Percentiles rank a stretch among this genome's conserved stretches.
These are phyloP conservation scores for Molanna angustata DNA, from an alignment of 2,888 invertebrate species.

Conservation along the genomic window DNA sequence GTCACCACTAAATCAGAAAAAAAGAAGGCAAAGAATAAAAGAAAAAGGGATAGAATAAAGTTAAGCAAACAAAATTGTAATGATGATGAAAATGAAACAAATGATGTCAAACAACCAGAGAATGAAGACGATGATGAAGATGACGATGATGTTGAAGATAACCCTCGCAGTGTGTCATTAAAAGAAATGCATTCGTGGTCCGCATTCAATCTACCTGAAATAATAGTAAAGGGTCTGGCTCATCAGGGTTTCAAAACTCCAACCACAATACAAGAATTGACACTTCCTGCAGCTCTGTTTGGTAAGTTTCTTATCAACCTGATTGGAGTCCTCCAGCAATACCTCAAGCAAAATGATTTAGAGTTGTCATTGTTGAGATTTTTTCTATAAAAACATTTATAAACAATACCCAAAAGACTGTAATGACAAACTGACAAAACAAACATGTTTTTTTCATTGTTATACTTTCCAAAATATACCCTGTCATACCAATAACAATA, in stretches of 20 bases:
- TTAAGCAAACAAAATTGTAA: slow-evolving; percentile 19
- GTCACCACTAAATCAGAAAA: slow-evolving; percentile 24
- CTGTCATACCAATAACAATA: too few relatives aligned
- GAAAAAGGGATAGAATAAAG: slow-evolving; percentile 30
- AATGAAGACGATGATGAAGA: slow-evolving; percentile 31
- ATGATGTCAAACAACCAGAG: neutral
- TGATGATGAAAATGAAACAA: slow-evolving; percentile 8
- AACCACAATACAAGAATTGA: slow-evolving; percentile 82
- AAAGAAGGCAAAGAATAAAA: slow-evolving; percentile 25
- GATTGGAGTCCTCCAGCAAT: too few relatives aligned
- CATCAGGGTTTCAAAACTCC: slow-evolving; percentile 78
- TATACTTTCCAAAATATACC: too few relatives aligned
- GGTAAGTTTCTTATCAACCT: slow-evolving; percentile 4
- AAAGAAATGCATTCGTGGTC: slow-evolving; percentile 63
- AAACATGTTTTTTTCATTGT: too few relatives aligned
- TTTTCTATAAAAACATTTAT: too few relatives aligned
- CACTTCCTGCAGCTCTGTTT: slow-evolving; percentile 75
- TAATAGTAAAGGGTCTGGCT: slow-evolving; percentile 69
- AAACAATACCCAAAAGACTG: too few relatives aligned
- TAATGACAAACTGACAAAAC: too few relatives aligned
- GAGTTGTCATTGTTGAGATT: too few relatives aligned
- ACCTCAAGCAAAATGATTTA: too few relatives aligned
- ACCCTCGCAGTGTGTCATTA: slow-evolving; percentile 39
- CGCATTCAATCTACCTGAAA: slow-evolving; percentile 64
- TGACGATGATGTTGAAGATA: slow-evolving; percentile 19